Base-by-base conservation (phyloP, 2,888 invertebrate genomes). In the Sinodicranocentrus sp. region DNA sequence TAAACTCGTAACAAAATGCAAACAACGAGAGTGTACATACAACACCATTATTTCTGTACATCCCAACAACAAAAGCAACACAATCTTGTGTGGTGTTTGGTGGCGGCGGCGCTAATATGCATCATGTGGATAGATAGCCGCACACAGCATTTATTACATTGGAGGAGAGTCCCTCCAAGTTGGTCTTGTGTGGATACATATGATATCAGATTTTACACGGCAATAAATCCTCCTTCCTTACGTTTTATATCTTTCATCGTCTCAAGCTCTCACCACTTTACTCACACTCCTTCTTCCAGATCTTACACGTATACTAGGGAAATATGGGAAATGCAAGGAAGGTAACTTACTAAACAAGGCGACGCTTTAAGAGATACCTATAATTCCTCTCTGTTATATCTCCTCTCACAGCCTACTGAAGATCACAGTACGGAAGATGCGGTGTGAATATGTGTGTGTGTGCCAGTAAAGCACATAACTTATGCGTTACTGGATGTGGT, bases 241-340 rank as follows among this genome's bases (percentile, higher is more conserved):
- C 84, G 77, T 84, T 85, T 85, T 85, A 85, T 82, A 84, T 84
- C 85, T 84, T 85, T 85, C 85, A 84, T 84, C 85, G 84, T 85
- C 76, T 79, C 82, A 80, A 72, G 59, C 82, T 75, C 82, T 82
- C 82, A 82, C 68, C 82, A 75, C 82, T 82, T 82, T 82, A 73
- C 82, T 65, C 71, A 25, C 75, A 82, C 82, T 75, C 65, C 63
- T 68, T 80, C 67, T 82, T 75, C 57, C 28, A 70, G 43, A 39
- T 75, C 67, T 63, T 57, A 57, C 21, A 57, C 57, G 21, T 21
- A 57, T 10, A 26, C 48, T 10, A 5, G 15, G 33, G 54, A 63
- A 63, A 52, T 63, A 63, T 63, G 73, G 71, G 54, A 71, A 54
- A 33, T 5, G 44, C 43, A 61, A 75, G 68, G 70, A 80, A 75